Conservation (phyloP, 35 echinoderm and acorn worm genomes). For the Lytechinus variegatus region DNA sequence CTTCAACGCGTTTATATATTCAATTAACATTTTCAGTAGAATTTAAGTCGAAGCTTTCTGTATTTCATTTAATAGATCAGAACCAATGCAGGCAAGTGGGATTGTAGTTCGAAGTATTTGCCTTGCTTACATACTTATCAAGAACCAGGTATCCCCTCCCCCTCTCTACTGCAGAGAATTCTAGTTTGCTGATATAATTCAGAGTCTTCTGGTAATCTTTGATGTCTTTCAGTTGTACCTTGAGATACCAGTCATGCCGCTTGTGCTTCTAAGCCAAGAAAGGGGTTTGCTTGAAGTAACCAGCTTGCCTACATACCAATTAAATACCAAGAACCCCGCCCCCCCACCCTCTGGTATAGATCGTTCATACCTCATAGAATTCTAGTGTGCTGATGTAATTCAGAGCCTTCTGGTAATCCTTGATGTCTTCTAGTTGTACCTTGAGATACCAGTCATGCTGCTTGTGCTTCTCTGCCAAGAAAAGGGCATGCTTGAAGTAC, state of each 20-base stretch:
- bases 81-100: too few relatives aligned
- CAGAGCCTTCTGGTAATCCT: slow-evolving; percentile 85
- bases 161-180: slow-evolving; percentile 31
- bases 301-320: slow-evolving; percentile 94
- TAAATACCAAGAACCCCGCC: background rate
- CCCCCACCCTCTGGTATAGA: too few relatives aligned
- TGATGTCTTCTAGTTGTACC: slow-evolving; percentile 90
- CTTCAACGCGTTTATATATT: too few relatives aligned
- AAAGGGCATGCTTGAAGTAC: slow-evolving; percentile 92
- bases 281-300: slow-evolving; percentile 89
- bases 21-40: too few relatives aligned
- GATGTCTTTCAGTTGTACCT: slow-evolving; percentile 90
- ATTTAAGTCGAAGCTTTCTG: too few relatives aligned
- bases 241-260: slow-evolving; percentile 93
- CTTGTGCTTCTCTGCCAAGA: slow-evolving; percentile 89
- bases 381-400: slow-evolving; percentile 82
- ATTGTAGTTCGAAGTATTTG: slow-evolving; percentile 71
- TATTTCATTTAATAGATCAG: too few relatives aligned
- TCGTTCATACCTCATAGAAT: background rate
- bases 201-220: slow-evolving; percentile 85
- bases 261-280: slow-evolving; percentile 91
- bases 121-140: slow-evolving; percentile 82
- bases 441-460: slow-evolving; percentile 97
- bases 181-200: slow-evolving; percentile 76
- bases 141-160: background rate